Percentiles rank a stretch among this genome's conserved stretches.
Conservation (phyloP, 2,113 vertebrate species). For the Elachura formosa region DNA sequence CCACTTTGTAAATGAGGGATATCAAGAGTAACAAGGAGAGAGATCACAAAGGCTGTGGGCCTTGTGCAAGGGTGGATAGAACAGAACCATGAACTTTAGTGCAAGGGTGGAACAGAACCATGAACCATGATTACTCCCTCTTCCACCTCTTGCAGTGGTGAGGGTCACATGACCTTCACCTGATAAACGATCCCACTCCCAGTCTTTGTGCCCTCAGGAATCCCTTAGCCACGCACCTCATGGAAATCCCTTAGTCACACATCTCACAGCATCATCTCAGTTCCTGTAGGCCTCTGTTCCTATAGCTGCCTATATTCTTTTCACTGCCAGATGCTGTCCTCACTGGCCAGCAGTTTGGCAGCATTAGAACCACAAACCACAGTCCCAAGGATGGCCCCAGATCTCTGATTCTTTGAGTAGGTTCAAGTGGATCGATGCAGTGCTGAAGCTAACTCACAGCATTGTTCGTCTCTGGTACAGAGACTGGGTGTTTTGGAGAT, state of each 20-base stretch:
- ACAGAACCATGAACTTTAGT: background rate
- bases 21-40: background rate
- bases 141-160: background rate
- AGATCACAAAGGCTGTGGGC: background rate
- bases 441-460: background rate
- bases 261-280: background rate
- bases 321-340: background rate
- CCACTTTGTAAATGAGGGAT: background rate
- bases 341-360: background rate
- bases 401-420: background rate
- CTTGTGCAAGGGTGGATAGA: background rate
- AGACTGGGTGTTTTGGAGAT: background rate
- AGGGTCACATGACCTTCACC: background rate
- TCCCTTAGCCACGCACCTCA: background rate
- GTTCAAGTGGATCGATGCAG: background rate
- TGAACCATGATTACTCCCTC: background rate
- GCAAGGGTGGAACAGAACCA: background rate
- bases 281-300: background rate
- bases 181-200: background rate
- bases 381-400: background rate
- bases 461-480: background rate
- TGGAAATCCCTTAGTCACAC: background rate
- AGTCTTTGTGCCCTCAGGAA: background rate
- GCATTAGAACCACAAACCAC: background rate
- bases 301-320: background rate